Base-by-base conservation (phyloP, 2,113 vertebrate species). In the Alaudala cheleensis region DNA sequence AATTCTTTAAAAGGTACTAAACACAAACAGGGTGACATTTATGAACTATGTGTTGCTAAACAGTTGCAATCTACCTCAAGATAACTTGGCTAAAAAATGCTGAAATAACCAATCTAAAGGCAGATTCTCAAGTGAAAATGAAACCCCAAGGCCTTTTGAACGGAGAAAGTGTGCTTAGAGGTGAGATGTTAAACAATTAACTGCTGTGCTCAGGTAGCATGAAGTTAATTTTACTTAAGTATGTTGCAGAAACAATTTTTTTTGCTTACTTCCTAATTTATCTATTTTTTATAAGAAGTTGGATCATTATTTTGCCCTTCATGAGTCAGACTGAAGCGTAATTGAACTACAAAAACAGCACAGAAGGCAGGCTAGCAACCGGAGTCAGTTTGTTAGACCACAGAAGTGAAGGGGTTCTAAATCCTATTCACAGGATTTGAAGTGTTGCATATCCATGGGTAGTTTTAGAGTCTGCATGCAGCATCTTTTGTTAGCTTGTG, bases 401-500 rank as follows among this genome's bases (percentile, higher is more conserved):
- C 42, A 81, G 20, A 44, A 28, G 2, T 10, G 33, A 50, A 31
- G 61, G 49, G 18, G n/a, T 62, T 86, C 50, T 83, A 44, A 47
- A 2, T 83, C 14, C 61, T 24, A 7, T 72, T 86, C 60, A 37
- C 37, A 37, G 37, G 37, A 37, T 2, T 4, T 78, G 51, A 85
- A 49, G 25, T 12, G 11, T 9, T 77, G 11, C 6, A 0, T 45
- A n/a, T 72, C 45, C 9, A 2, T 0, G 8, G 13, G 9, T n/a
- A 12, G 4, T 28, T 82, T 57, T 51, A 19, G 23, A 72, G 15
- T 44, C 42, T 74, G 42, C 53, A 23, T 47, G 39, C 39, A 47
- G 9, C 39, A 47, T 44, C 24, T 62, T 23, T 9, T 60, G 5
- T 47, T 86, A 40, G 9, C 5, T 58, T 84, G 11, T 91, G 39